Conservation (phyloP, 1,140 invertebrate genomes). For the Patella vulgata region DNA sequence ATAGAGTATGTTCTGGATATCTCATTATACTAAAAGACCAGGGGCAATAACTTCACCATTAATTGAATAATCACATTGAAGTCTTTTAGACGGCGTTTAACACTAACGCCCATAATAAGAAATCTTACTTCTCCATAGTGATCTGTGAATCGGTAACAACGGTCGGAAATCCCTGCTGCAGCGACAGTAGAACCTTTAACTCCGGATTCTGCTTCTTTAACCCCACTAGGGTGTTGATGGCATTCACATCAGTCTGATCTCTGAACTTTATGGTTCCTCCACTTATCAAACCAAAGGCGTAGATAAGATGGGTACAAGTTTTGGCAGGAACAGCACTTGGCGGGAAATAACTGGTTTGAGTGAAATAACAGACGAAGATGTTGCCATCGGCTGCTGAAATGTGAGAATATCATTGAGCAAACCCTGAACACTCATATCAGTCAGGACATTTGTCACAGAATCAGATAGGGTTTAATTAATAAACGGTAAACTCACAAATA, state of each 20-base stretch:
- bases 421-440: neutral
- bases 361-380: constrained; percentile 11
- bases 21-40: no score
- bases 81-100: no score
- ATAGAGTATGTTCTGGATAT: no score
- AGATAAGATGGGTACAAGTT: constrained; percentile 8
- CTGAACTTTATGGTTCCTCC: no score
- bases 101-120: no score
- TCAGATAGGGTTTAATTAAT: neutral
- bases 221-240: neutral
- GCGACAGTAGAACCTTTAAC: constrained; percentile 21
- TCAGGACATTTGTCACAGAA: neutral
- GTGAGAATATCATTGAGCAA: neutral
- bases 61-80: no score
- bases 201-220: constrained; percentile 8
- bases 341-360: constrained; percentile 1
- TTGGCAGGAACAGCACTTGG: constrained; percentile 5
- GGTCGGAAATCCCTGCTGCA: constrained; percentile 17
- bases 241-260: no score
- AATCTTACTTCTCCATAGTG: constrained; percentile 20
- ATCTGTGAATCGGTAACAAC: neutral
- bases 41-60: no score
- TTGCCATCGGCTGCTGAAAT: neutral
- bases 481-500: no score
- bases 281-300: no score